Conservation (phyloP, 1,140 invertebrate genomes). For the Archivesica marissinica region DNA sequence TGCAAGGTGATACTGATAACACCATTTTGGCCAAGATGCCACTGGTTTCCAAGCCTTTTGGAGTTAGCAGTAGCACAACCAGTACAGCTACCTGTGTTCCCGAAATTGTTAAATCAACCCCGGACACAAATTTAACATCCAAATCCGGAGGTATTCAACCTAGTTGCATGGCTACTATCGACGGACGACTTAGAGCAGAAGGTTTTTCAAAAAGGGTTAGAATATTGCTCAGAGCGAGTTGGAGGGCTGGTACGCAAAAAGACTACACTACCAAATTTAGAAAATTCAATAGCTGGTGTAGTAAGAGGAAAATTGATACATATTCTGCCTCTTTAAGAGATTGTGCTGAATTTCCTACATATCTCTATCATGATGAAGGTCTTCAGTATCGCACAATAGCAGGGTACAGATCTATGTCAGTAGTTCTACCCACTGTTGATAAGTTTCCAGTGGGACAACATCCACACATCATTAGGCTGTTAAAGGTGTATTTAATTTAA, state of each 20-base stretch:
- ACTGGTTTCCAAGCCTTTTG: conserved; percentile 27
- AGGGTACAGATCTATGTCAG: conserved; percentile 49
- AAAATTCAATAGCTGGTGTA: conserved; percentile 52
- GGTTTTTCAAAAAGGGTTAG: conserved; percentile 37
- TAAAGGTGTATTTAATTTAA: conserved; percentile 41
- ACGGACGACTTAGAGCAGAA: conserved; percentile 17
- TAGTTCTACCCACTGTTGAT: background rate
- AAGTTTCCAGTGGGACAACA: conserved; percentile 29
- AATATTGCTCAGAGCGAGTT: conserved; percentile 47
- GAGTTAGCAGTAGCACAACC: conserved; percentile 4
- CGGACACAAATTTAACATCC: conserved; percentile 32
- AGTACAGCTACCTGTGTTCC: conserved; percentile 24
- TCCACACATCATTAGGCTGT: conserved; percentile 18
- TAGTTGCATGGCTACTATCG: conserved; percentile 45
- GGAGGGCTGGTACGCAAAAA: conserved; percentile 44
- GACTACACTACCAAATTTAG: conserved; percentile 42
- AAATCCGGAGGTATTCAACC: conserved; percentile 34
- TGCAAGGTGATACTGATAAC: conserved; percentile 65
- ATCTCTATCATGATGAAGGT: background rate
- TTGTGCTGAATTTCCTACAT: conserved; percentile 3
- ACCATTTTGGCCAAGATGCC: conserved; percentile 47
- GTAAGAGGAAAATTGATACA: conserved; percentile 31
- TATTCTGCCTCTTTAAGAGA: conserved; percentile 25
- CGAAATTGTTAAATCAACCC: conserved; percentile 37
- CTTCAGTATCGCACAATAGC: conserved; percentile 24